A percentile compares a stretch with the other conserved stretches of the same genome.
Evolutionary conservation across 2,113 vertebrate genomes (phyloP).

Genomic region (Oxyura jamaicensis): DNA sequence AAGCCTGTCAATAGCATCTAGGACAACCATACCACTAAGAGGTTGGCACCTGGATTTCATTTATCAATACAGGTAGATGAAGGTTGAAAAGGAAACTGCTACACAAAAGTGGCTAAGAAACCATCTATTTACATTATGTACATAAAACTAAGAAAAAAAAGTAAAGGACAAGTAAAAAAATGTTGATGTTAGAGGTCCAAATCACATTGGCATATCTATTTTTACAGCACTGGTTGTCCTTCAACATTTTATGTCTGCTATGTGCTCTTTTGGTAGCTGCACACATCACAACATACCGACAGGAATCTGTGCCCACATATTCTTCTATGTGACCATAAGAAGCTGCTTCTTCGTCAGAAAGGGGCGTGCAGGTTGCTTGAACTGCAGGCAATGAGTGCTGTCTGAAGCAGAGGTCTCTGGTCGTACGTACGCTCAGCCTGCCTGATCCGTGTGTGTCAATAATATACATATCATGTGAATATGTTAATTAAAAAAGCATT

Average conservation of each 20-base stretch:
- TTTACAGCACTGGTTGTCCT: background rate
- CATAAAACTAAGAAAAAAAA: background rate
- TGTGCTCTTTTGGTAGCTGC: background rate
- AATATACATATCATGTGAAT: background rate
- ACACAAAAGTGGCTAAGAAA: background rate
- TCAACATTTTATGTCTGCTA: background rate
- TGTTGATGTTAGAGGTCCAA: background rate
- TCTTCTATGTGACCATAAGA: background rate
- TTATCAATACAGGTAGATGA: background rate
- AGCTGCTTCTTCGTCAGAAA: background rate
- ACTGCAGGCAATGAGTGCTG: background rate
- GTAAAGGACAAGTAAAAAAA: background rate
- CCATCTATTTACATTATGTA: background rate
- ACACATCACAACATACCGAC: background rate
- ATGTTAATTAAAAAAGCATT: background rate
- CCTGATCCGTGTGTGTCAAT: background rate
- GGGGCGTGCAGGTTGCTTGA: background rate
- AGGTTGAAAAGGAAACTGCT: background rate
- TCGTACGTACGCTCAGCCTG: background rate
- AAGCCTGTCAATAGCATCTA: background rate
- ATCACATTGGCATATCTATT: background rate
- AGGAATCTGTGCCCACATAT: background rate
- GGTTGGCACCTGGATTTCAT: background rate
- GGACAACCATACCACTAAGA: background rate
- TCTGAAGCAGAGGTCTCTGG: background rate